Evolutionary conservation across 2,888 invertebrate species (phyloP).

Genomic region (Papilio protenor): DNA sequence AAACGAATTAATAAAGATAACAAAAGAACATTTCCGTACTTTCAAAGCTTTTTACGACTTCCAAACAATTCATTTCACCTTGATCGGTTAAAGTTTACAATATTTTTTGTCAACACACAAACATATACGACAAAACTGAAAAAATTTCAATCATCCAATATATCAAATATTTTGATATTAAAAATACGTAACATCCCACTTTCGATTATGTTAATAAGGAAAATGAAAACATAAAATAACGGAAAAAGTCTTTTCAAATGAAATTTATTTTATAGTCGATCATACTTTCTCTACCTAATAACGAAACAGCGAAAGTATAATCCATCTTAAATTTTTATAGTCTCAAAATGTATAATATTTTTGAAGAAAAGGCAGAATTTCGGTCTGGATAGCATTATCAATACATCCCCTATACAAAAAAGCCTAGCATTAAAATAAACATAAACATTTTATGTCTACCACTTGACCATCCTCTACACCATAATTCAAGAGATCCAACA

Average conservation of each 20-base stretch:
- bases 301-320: neutral
- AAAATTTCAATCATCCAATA: neutral
- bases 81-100: neutral
- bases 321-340: neutral
- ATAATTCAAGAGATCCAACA: slow-evolving; percentile 12
- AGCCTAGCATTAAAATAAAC: neutral
- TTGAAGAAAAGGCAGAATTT: neutral
- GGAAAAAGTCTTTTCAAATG: neutral
- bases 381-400: no score
- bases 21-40: neutral
- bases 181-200: neutral
- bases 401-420: no score
- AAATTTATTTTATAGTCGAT: neutral
- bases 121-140: neutral
- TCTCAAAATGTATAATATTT: neutral
- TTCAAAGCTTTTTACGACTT: neutral
- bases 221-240: neutral
- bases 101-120: neutral
- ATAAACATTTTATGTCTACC: neutral
- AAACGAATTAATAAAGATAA: neutral
- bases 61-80: neutral
- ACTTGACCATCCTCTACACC: neutral
- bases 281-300: neutral
- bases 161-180: no score
- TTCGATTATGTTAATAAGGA: neutral